Evolutionary conservation across 2,113 vertebrate genomes (phyloP).

Genomic region (Entomyzon cyanotis): DNA sequence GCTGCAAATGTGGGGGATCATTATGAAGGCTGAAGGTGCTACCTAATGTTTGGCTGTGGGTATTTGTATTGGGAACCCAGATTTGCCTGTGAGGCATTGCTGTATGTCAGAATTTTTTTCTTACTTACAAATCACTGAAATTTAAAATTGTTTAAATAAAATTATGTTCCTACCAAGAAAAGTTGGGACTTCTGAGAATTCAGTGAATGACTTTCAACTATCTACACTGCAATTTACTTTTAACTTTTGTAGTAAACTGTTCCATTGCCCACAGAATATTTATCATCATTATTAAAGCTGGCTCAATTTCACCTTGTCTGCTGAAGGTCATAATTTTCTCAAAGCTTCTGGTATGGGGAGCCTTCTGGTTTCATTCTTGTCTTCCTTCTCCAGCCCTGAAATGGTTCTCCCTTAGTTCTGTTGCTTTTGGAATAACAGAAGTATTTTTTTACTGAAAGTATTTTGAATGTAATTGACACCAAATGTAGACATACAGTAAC

Average conservation of each 20-base stretch:
- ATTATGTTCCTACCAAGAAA: background rate
- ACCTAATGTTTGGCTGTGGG: background rate
- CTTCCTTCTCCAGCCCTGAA: background rate
- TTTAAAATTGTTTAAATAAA: background rate
- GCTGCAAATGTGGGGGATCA: background rate
- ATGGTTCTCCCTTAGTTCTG: background rate
- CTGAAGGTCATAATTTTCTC: conserved; percentile 23
- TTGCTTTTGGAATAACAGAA: conserved; percentile 2
- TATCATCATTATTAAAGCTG: conserved; percentile 3
- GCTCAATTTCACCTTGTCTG: conserved; percentile 2
- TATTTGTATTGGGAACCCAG: fast-evolving
- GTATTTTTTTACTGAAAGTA: background rate
- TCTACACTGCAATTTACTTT: background rate
- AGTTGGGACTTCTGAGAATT: background rate
- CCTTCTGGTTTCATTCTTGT: background rate
- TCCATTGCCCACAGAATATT: conserved; percentile 5
- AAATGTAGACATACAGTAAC: background rate
- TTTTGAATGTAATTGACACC: background rate
- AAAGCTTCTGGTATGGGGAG: background rate
- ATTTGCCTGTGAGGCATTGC: fast-evolving
- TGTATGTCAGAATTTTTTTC: background rate
- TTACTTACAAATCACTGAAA: background rate
- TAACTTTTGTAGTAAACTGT: background rate
- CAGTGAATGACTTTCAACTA: background rate
- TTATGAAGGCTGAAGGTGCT: background rate